Evolutionary conservation across 2,797 vertebrate genomes (phyloP).

Genomic region (Valencia hispanica): DNA sequence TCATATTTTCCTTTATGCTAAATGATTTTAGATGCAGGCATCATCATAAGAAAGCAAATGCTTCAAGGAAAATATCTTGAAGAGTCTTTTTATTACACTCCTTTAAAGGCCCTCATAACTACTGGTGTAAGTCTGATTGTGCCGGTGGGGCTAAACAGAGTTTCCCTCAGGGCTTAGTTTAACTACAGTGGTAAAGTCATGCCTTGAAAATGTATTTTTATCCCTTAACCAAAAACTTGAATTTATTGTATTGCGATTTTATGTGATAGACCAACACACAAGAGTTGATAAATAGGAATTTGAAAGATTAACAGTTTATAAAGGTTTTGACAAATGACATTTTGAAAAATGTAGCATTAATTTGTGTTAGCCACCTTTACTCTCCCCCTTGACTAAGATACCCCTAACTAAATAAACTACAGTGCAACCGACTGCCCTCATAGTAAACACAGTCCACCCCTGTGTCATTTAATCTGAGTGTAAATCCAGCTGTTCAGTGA

Average conservation of each 20-base stretch:
- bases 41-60: not conserved
- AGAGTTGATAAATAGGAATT: not conserved
- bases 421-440: not conserved
- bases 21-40: not conserved
- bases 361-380: not conserved
- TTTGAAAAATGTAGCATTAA: not conserved
- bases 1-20: not conserved
- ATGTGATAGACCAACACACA: not conserved
- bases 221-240: not conserved
- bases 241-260: not conserved
- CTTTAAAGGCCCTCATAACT: slow-evolving; percentile 1
- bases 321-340: not conserved
- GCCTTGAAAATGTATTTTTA: not conserved
- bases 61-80: not conserved
- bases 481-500: not conserved
- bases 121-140: slow-evolving; percentile 10
- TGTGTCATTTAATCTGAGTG: not conserved
- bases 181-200: not conserved
- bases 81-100: not conserved
- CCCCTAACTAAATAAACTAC: not conserved
- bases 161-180: slow-evolving; percentile 5
- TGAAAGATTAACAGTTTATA: no score
- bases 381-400: not conserved
- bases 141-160: slow-evolving; percentile 9
- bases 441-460: not conserved